Base-by-base conservation (phyloP, 2,113 vertebrate genomes). In the Willisornis vidua region DNA sequence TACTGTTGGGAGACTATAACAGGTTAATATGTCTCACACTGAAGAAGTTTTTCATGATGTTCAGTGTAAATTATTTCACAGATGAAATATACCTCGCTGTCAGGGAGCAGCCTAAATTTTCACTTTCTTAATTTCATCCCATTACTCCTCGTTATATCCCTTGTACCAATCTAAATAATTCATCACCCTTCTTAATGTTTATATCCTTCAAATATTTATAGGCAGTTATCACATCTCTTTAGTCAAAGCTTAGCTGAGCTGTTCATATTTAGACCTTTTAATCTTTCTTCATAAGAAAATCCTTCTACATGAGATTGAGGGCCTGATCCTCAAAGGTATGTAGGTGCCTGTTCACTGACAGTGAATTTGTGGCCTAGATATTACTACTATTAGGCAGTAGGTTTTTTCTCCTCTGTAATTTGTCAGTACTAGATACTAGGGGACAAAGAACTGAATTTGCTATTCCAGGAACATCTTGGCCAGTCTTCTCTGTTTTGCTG, bases 151-250 rank as follows among this genome's bases (percentile, higher is more conserved):
- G 9, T 97, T 96, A 96, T 92, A 92, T 96, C 75, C 61, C 90
- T 95, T 85, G 94, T 94, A 97, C 90, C 81, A 93, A 33, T 63
- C 90, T 97, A 96, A 97, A 97, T 97, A 97, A 95, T 97, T 97
- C 75, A 97, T 93, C 5, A 1, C 61, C 54, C 68, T 91, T 91
- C 93, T 89, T 94, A 94, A 94, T 97, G 96, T 97, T 97, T 97
- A 97, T 97, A 95, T 29, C 72, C 73, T 95, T 97, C 94, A 97
- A 96, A 97, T 96, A 97, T 97, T 97, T 97, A 97, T 96, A 97
- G 93, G 91, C 87, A 90, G 78, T 96, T 97, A 96, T 96, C 93
- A 97, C 12, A 3, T 94, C 84, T 96, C 71, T 95, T 95, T 96
- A 97, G 85, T 94, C 70, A 94, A 59, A 92, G n/a, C 75, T 96